Evolutionary conservation across 2,888 invertebrate species (phyloP), one percentile per base, ranked within the genome.

Genomic region (Mechanitis messenoides): DNA sequence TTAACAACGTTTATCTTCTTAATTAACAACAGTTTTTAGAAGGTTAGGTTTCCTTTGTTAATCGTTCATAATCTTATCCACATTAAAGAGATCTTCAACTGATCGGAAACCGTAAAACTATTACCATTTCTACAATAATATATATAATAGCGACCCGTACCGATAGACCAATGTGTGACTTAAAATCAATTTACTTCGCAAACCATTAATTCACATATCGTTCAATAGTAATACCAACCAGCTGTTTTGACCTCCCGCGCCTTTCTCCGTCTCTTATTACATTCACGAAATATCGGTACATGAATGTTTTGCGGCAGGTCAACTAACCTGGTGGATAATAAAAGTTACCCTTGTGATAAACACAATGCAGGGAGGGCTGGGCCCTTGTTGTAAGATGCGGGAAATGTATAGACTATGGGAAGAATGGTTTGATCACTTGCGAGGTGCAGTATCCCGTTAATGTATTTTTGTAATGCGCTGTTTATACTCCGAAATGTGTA

Each of bases 101-200:
- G 31, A 33, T 45, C 54, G 60, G 56, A 62, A 54, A 46, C 42
- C 9, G 53, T 59, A 58, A 53, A 45, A 57, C 53, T 47, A 55
- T 55, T 42, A n/a, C 28, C 58, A 56, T 65, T 63, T 62, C 59
- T 63, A 66, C 62, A 69, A 60, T 59, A 61, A 62, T 69, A 66
- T 20, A 20, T 20, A 68, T 69, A 66, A 63, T 60, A 38, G 4
- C 61, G 58, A 57, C 64, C 59, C 58, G 62, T 31, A 50, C 50
- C 58, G 67, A 64, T 66, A 65, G 66, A 58, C 56, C 76, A 77
- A 76, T 76, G 73, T 74, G 73, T 72, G 73, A 73, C 74, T 73
- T 71, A 77, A 83, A 88, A 89, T 88, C 88, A 88, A 88, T 89
- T 86, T 84, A 85, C 78, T 84, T 83, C 78, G 79, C 83, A 79